Percentiles rank a stretch among this genome's conserved stretches.
phyloP scores from a whole-genome alignment of 92 coral and sea anemone genomes.

The Zoanthus solanderi region DNA sequence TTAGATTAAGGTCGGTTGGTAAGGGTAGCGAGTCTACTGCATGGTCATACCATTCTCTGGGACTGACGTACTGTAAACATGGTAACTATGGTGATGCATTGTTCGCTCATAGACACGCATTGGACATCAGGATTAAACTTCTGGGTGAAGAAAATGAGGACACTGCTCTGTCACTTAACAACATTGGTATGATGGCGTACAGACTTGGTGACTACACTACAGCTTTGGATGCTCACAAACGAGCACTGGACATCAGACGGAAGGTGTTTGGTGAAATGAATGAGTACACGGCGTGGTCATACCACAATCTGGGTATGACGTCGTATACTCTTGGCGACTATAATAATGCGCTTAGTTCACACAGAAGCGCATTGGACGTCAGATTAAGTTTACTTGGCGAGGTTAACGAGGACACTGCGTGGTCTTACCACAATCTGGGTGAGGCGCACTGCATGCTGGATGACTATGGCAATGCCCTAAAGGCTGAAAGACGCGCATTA shows the following conservation, averaged over 20 bases:
- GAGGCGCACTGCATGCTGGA: not conserved
- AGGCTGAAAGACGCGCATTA: not conserved
- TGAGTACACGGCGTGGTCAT: conserved; percentile 12
- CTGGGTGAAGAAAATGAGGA: conserved; percentile 16
- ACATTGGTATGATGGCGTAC: not conserved
- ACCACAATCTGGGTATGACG: not conserved
- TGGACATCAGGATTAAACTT: not conserved
- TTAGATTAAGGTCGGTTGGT: conserved; percentile 35
- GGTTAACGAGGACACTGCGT: conserved; percentile 13
- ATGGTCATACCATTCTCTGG: conserved; percentile 27
- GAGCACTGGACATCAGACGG: conserved; percentile 2
- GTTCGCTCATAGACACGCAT: not conserved
- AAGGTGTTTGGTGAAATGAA: conserved; percentile 19
- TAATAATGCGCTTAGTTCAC: not conserved
- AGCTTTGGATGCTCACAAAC: not conserved
- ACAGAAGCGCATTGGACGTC: not conserved
- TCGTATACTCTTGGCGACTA: not conserved
- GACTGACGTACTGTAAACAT: not conserved
- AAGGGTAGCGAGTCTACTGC: conserved; percentile 33
- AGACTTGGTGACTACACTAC: not conserved
- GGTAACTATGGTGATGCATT: not conserved
- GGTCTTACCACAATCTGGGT: conserved; percentile 5
- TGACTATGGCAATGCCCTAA: not conserved
- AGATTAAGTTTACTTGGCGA: conserved; percentile 9
- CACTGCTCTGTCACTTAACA: not conserved